These are phyloP conservation scores for Pyrgus malvae DNA, from an alignment of 2,888 invertebrate species.

Conservation along the genomic window DNA sequence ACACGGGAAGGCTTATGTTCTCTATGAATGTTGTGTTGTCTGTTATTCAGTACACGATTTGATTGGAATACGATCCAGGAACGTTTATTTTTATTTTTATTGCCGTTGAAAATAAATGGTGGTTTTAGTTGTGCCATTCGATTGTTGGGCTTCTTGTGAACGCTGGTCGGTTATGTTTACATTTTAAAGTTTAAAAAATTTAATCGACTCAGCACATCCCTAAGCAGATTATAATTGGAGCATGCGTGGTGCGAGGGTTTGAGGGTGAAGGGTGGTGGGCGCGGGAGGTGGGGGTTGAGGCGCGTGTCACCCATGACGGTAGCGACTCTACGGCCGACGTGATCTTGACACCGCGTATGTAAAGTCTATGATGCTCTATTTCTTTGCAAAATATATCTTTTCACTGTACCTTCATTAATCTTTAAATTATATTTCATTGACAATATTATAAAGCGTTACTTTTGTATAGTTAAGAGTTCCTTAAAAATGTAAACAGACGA, in stretches of 20 bases:
- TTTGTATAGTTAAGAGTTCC: no score
- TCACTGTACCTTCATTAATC: neutral
- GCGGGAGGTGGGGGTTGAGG: slow-evolving; percentile 42
- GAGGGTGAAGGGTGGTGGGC: slow-evolving; percentile 63
- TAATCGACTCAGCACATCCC: slow-evolving; percentile 78
- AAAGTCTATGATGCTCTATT: slow-evolving; percentile 60
- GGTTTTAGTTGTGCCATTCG: neutral
- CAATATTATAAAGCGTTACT: no score
- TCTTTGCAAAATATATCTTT: slow-evolving; percentile 14
- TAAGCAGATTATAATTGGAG: slow-evolving; percentile 81
- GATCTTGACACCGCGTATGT: slow-evolving; percentile 78
- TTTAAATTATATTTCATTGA: no score
- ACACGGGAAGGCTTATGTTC: slow-evolving; percentile 22
- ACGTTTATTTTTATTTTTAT: neutral
- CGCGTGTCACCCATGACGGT: slow-evolving; percentile 58
- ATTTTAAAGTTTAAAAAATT: slow-evolving; percentile 27
- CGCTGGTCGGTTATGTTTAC: neutral
- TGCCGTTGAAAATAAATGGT: neutral
- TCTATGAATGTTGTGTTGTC: slow-evolving; percentile 17
- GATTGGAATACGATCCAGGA: slow-evolving; percentile 10
- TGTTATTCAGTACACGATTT: neutral
- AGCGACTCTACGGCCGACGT: slow-evolving; percentile 67
- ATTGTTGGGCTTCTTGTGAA: neutral
- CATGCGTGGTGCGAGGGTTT: slow-evolving; percentile 78
- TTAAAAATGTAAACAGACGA: no score